A percentile compares a stretch with the other conserved stretches of the same genome.
phyloP scores from a whole-genome alignment of 2,113 vertebrate genomes.

The Diphyllodes magnificus region DNA sequence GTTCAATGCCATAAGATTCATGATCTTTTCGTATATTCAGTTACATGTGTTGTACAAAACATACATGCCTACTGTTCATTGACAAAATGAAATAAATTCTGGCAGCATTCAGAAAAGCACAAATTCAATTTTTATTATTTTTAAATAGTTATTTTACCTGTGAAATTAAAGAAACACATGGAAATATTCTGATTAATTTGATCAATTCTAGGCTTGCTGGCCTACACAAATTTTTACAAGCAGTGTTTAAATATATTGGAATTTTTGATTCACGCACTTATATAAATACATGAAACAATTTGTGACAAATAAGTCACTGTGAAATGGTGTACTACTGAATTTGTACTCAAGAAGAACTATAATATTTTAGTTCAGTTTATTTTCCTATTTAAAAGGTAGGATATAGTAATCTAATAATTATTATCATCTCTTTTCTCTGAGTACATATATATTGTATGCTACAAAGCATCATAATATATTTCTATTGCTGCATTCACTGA shows the following conservation, averaged over 20 bases:
- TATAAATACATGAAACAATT: neutral
- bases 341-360: neutral
- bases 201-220: neutral
- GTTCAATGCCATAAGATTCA: neutral
- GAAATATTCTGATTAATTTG: neutral
- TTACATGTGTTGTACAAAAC: neutral
- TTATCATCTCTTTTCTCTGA: neutral
- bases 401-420: neutral
- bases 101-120: neutral
- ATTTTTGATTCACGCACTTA: neutral
- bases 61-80: neutral
- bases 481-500: neutral
- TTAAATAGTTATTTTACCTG: neutral
- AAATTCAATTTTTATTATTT: neutral
- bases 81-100: neutral
- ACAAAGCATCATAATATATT: neutral
- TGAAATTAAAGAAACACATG: neutral
- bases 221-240: neutral
- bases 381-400: neutral
- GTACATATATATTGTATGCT: neutral
- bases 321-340: neutral
- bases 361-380: neutral
- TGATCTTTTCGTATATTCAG: neutral
- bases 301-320: neutral
- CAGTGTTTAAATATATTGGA: neutral